These are phyloP conservation scores for Drosophila kanekoi DNA, from an alignment of 2,888 invertebrate species.

Conservation along the genomic window DNA sequence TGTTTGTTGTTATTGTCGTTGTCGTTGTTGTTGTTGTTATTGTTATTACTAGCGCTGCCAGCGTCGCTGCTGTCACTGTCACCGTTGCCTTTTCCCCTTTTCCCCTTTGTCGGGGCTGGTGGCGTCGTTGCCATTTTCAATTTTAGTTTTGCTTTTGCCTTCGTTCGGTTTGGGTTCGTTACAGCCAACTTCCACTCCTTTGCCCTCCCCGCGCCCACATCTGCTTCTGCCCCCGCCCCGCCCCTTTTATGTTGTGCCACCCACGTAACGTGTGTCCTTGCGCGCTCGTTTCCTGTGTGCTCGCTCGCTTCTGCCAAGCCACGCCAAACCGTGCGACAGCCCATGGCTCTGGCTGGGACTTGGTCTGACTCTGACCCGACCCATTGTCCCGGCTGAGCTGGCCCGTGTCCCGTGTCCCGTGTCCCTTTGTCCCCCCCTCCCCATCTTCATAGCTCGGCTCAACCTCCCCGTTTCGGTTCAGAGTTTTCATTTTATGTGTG, in stretches of 20 bases:
- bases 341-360: slow-evolving; percentile 55
- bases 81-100: slow-evolving; percentile 36
- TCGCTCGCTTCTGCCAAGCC: slow-evolving; percentile 31
- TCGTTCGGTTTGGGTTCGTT: slow-evolving; percentile 67
- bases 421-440: not conserved
- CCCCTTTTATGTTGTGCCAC: slow-evolving; percentile 36
- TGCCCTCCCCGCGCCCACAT: not conserved
- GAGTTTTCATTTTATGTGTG: slow-evolving; percentile 49
- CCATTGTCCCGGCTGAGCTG: slow-evolving; percentile 27
- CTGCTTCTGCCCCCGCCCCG: not conserved
- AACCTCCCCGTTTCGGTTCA: slow-evolving; percentile 55
- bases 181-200: slow-evolving; percentile 39
- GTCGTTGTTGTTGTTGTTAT: slow-evolving; percentile 38
- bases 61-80: slow-evolving; percentile 57
- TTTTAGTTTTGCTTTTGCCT: slow-evolving; percentile 69
- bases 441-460: slow-evolving; percentile 7
- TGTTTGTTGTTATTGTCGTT: slow-evolving; percentile 59
- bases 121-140: slow-evolving; percentile 71
- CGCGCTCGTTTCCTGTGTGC: slow-evolving; percentile 65
- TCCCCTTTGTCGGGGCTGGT: slow-evolving; percentile 44
- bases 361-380: slow-evolving; percentile 43
- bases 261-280: slow-evolving; percentile 74
- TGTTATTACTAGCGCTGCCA: slow-evolving; percentile 54
- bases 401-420: not conserved
- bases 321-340: slow-evolving; percentile 57